Conservation (phyloP, 2,113 vertebrate genomes). For the Apteryx owenii region DNA sequence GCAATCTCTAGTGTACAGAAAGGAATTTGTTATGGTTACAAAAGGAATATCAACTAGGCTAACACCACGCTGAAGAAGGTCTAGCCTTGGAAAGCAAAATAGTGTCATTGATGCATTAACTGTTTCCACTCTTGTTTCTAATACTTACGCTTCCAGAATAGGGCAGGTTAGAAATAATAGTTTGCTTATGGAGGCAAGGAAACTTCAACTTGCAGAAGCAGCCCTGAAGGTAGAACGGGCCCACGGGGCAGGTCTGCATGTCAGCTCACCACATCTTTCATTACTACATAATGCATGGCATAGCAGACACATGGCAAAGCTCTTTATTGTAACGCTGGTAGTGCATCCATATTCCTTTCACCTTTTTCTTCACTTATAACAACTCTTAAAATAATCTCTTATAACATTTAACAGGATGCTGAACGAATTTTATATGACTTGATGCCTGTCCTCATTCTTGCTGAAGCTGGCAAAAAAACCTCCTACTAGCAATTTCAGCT, state of each 20-base stretch:
- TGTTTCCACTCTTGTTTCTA: neutral
- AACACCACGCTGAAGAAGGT: neutral
- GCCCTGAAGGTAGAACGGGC: neutral
- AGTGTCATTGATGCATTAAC: neutral
- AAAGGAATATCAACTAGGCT: neutral
- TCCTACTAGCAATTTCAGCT: neutral
- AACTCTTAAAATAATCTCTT: neutral
- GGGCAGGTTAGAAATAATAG: neutral
- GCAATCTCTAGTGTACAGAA: neutral
- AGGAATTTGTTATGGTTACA: neutral
- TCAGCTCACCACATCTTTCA: neutral
- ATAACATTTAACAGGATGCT: neutral
- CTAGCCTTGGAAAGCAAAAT: neutral
- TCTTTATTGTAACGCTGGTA: neutral
- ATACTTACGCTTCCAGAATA: neutral
- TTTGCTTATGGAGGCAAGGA: neutral
- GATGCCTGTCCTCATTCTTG: neutral
- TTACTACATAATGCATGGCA: neutral
- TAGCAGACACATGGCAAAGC: neutral
- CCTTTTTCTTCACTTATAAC: neutral
- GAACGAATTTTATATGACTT: neutral
- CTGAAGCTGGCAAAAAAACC: neutral
- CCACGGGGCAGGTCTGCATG: neutral
- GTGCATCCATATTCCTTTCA: neutral
- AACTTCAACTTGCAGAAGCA: neutral